Conservation (phyloP, 2,113 vertebrate genomes). For the Phaetusa simplex region DNA sequence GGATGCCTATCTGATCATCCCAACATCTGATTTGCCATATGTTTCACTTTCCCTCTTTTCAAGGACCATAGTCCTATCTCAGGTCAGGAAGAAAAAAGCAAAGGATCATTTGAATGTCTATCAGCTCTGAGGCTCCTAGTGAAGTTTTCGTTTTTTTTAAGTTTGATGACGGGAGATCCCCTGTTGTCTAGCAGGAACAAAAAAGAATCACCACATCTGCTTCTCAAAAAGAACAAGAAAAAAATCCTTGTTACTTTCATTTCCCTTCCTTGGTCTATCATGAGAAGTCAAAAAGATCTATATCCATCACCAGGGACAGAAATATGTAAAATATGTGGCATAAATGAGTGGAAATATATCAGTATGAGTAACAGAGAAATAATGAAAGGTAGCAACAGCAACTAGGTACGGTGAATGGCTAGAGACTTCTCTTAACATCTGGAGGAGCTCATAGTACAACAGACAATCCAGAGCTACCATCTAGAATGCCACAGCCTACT, state of each 20-base stretch:
- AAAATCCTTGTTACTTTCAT: background rate
- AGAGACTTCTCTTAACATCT: background rate
- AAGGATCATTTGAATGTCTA: background rate
- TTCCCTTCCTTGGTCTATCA: background rate
- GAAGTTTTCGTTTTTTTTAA: background rate
- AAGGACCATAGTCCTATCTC: background rate
- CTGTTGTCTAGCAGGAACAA: background rate
- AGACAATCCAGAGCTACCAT: background rate
- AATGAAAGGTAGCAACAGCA: background rate
- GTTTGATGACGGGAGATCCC: background rate
- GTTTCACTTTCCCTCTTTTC: background rate
- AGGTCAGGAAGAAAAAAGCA: background rate
- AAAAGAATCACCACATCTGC: background rate
- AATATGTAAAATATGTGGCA: background rate
- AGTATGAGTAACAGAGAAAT: background rate
- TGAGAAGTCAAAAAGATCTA: background rate
- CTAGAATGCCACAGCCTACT: accelerated
- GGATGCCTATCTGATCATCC: background rate
- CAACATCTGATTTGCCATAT: constrained; percentile 7
- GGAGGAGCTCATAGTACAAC: background rate
- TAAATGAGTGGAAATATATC: background rate
- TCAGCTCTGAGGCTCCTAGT: background rate
- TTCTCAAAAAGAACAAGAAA: background rate
- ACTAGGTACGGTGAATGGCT: background rate
- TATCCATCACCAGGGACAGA: background rate